Percentiles rank a stretch among this genome's conserved stretches.
These are phyloP conservation scores for Sinodicranocentrus sp. DNA, from an alignment of 2,888 invertebrate species.

Conservation along the genomic window DNA sequence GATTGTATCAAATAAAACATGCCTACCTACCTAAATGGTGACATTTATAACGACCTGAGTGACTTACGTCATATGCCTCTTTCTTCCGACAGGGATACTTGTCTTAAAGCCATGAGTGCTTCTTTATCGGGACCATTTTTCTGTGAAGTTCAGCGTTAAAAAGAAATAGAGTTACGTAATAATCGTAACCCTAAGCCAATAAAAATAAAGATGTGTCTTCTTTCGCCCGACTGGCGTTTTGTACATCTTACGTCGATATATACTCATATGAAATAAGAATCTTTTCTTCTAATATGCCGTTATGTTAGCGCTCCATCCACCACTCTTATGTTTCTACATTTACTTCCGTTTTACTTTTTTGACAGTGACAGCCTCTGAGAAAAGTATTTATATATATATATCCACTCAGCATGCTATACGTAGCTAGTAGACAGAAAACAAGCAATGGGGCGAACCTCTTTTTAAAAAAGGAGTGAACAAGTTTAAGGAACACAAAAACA, in stretches of 20 bases:
- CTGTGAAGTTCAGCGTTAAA: constrained; percentile 17
- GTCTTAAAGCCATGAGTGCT: constrained; percentile 30
- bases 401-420: background rate
- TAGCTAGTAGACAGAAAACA: constrained; percentile 9
- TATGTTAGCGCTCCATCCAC: too few species aligned
- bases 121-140: constrained; percentile 9
- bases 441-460: background rate
- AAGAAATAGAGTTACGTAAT: constrained; percentile 28
- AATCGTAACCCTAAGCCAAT: constrained; percentile 42
- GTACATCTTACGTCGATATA: too few species aligned
- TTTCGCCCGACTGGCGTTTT: background rate
- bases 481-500: constrained; percentile 9
- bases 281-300: too few species aligned
- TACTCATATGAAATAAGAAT: too few species aligned
- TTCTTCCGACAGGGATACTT: constrained; percentile 25
- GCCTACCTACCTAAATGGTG: constrained; percentile 10
- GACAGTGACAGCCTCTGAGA: constrained; percentile 19
- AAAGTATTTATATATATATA: background rate
- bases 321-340: too few species aligned
- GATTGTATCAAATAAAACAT: too few species aligned
- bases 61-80: constrained; percentile 36
- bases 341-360: constrained; percentile 18
- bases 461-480: background rate
- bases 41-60: constrained; percentile 37
- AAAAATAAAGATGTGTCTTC: constrained; percentile 43